Conservation (phyloP, 2,888 invertebrate genomes). For the Dexiosoma caninum region DNA sequence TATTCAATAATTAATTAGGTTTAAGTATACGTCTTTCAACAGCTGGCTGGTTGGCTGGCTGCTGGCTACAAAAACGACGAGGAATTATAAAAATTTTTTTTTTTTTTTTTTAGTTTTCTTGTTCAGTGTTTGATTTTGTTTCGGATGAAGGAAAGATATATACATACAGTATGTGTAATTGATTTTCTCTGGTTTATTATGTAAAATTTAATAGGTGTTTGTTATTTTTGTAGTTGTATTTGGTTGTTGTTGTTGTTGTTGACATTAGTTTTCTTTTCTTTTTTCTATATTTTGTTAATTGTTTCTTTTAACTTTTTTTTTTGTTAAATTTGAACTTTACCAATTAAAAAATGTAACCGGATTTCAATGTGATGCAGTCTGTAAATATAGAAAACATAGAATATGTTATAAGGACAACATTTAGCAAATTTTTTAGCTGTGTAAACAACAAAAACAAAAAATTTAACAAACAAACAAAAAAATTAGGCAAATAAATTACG, state of each 20-base stretch:
- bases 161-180: conserved; percentile 10
- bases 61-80: conserved; percentile 31
- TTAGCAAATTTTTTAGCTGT: neutral
- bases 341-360: conserved; percentile 73
- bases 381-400: conserved; percentile 68
- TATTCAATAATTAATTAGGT: conserved; percentile 39
- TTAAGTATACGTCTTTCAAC: conserved; percentile 49
- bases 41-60: too few species aligned
- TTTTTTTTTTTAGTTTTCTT: conserved; percentile 2
- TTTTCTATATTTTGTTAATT: too few species aligned
- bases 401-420: conserved; percentile 1
- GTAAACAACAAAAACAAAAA: neutral
- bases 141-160: conserved; percentile 19
- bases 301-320: too few species aligned
- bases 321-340: conserved; percentile 73
- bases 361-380: conserved; percentile 75
- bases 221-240: conserved; percentile 57
- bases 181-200: conserved; percentile 41
- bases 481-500: neutral
- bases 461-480: neutral
- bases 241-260: conserved; percentile 63
- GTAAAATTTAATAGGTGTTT: conserved; percentile 61
- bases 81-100: conserved; percentile 34
- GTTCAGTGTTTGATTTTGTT: conserved; percentile 50
- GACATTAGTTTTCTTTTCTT: conserved; percentile 63